Percentiles rank a stretch among this genome's conserved stretches.
These are phyloP conservation scores for Apis mellifera DNA, from an alignment of 1,140 invertebrate species.

Conservation along the genomic window Amel_HAv3.1 CM009943.2:9632001-9632500, in stretches of 20 bases:
- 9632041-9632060: too few relatives aligned
- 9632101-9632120: too few relatives aligned
- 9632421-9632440: slow-evolving; percentile 27
- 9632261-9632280: too few relatives aligned
- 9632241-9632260: neutral
- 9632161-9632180: too few relatives aligned
- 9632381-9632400: slow-evolving; percentile 8
- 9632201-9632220: neutral
- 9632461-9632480: neutral
- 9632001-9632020: too few relatives aligned
- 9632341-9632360: neutral
- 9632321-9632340: neutral
- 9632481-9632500: neutral
- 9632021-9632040: too few relatives aligned
- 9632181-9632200: too few relatives aligned
- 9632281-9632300: neutral
- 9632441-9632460: slow-evolving; percentile 8
- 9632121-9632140: too few relatives aligned
- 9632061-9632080: too few relatives aligned
- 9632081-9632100: too few relatives aligned
- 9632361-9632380: slow-evolving; percentile 3
- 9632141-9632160: too few relatives aligned
- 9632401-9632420: neutral
- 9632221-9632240: neutral
- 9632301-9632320: neutral